Conservation (phyloP, 2,797 vertebrate genomes). For the Mus caroli region DNA sequence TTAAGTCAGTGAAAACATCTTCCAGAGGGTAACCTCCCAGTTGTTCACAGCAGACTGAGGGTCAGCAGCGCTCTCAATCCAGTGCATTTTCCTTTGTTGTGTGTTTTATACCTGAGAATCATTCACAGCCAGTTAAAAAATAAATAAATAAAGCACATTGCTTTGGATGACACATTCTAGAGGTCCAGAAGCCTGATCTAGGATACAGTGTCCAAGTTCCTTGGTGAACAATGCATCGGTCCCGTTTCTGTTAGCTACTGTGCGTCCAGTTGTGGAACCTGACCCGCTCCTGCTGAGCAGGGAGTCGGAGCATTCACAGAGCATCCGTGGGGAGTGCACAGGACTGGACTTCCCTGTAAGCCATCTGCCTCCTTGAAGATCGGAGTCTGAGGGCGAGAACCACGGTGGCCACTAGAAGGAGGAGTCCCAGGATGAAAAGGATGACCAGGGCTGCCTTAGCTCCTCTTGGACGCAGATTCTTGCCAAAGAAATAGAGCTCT, state of each 20-base stretch:
- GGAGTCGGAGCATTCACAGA: constrained; percentile 76
- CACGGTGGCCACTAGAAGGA: constrained; percentile 81
- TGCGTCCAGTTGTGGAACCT: neutral
- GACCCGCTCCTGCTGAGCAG: neutral
- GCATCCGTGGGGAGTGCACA: constrained; percentile 82
- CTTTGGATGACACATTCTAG: constrained; percentile 43
- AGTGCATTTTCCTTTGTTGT: neutral
- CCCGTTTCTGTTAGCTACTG: neutral
- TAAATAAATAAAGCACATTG: constrained; percentile 74
- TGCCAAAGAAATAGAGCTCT: constrained; percentile 83
- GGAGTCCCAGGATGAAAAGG: constrained; percentile 84
- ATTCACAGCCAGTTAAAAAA: constrained; percentile 71
- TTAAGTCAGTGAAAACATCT: constrained; percentile 15
- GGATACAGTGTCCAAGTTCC: constrained; percentile 1
- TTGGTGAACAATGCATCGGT: constrained; percentile 13
- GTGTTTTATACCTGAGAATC: constrained; percentile 63
- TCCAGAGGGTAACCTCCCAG: constrained; percentile 1
- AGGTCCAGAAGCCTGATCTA: constrained; percentile 25
- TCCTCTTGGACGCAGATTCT: constrained; percentile 83
- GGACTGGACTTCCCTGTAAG: constrained; percentile 86
- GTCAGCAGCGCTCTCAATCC: constrained; percentile 2
- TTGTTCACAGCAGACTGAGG: constrained; percentile 2
- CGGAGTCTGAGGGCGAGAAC: constrained; percentile 76
- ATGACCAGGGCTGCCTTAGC: constrained; percentile 83
- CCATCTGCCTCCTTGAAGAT: constrained; percentile 78